These are phyloP conservation scores for Cyanoramphus novaezelandiae DNA, from an alignment of 2,113 vertebrate genomes.

Conservation along the genomic window DNA sequence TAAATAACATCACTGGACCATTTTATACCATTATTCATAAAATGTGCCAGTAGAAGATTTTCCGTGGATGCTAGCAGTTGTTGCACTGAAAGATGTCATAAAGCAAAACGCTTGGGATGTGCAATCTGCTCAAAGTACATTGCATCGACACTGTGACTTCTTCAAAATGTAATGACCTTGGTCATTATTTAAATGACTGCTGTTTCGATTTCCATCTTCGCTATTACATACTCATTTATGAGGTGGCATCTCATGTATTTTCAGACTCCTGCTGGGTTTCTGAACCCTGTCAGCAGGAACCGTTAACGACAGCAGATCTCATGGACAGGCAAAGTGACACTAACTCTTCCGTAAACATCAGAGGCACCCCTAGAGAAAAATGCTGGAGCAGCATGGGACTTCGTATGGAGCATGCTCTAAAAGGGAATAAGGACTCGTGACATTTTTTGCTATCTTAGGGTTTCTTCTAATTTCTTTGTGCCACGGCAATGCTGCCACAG, in stretches of 20 bases:
- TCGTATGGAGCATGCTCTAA: background rate
- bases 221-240: background rate
- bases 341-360: background rate
- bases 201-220: background rate
- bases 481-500: fast-evolving
- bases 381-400: background rate
- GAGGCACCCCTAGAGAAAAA: background rate
- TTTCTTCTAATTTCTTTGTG: background rate
- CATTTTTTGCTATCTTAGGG: background rate
- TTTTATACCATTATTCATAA: background rate
- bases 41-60: background rate
- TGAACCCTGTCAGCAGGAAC: background rate
- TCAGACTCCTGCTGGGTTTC: background rate
- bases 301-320: background rate
- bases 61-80: background rate
- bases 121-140: background rate
- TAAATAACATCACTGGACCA: background rate
- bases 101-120: background rate
- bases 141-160: background rate
- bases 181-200: slow-evolving; percentile 5
- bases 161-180: background rate
- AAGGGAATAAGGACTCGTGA: background rate
- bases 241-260: background rate
- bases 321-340: background rate
- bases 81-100: background rate